Percentiles rank a stretch among this genome's conserved stretches.
Evolutionary conservation across 2,797 vertebrate species (phyloP).

Genomic region (Luscinia luscinia): DNA sequence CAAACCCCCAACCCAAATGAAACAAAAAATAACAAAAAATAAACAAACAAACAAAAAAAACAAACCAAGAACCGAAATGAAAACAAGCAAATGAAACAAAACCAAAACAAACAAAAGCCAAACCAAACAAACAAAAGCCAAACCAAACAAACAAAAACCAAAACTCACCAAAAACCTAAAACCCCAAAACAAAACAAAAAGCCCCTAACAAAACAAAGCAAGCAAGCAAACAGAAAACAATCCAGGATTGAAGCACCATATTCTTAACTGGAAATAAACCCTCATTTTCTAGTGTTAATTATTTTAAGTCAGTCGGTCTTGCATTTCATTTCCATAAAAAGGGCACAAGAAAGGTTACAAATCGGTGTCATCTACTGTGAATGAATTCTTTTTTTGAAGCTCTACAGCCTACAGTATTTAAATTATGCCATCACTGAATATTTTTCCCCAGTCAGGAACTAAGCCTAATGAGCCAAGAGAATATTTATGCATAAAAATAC

Average conservation of each 20-base stretch:
- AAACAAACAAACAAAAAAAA: too few relatives aligned
- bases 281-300: background rate
- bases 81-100: too few relatives aligned
- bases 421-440: slow-evolving; percentile 26
- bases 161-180: background rate
- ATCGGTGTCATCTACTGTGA: background rate
- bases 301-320: background rate
- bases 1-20: too few relatives aligned
- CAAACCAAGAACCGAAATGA: background rate
- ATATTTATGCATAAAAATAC: background rate
- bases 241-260: background rate
- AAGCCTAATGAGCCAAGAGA: background rate
- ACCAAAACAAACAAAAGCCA: background rate
- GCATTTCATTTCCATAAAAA: slow-evolving; percentile 34
- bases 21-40: background rate
- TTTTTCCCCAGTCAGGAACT: slow-evolving; percentile 14
- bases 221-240: background rate
- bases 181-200: too few relatives aligned
- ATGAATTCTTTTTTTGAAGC: slow-evolving; percentile 4
- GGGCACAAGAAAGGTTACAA: slow-evolving; percentile 20
- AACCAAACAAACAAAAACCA: background rate
- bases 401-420: background rate
- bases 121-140: background rate
- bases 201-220: background rate
- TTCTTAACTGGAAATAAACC: background rate